These are phyloP conservation scores for Mesorhabditis spiculigera DNA, from an alignment of 2,888 invertebrate species.

Conservation along the genomic window DNA sequence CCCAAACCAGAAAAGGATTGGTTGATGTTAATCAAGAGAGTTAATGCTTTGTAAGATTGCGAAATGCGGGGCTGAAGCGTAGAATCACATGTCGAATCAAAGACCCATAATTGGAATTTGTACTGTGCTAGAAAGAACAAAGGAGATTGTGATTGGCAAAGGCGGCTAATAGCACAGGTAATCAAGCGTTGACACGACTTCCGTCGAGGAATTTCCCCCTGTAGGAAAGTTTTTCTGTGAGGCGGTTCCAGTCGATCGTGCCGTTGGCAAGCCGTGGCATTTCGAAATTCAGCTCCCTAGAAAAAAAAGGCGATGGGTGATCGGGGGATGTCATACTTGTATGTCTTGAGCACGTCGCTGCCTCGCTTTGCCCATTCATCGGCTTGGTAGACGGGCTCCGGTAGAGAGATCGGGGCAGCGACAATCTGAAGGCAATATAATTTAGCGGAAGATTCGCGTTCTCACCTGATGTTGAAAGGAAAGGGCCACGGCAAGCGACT, in stretches of 20 bases:
- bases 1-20: no score
- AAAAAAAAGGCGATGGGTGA: constrained; percentile 11
- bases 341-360: constrained; percentile 17
- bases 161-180: background rate
- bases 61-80: no score
- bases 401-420: constrained; percentile 26
- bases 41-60: no score
- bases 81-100: background rate
- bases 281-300: no score
- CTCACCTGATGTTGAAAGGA: constrained; percentile 27
- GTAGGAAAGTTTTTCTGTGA: constrained; percentile 7
- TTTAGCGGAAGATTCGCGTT: no score
- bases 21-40: no score
- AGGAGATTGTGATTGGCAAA: background rate
- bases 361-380: constrained; percentile 51
- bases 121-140: background rate
- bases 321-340: constrained; percentile 9
- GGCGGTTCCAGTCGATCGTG: background rate
- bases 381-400: constrained; percentile 46
- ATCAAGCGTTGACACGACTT: background rate
- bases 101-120: background rate
- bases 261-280: no score
- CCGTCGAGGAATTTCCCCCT: background rate
- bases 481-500: constrained; percentile 23
- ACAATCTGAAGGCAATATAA: constrained; percentile 16